These are phyloP conservation scores for Tetraneura akinire DNA, from an alignment of 1,140 invertebrate species.

Conservation along the genomic window DNA sequence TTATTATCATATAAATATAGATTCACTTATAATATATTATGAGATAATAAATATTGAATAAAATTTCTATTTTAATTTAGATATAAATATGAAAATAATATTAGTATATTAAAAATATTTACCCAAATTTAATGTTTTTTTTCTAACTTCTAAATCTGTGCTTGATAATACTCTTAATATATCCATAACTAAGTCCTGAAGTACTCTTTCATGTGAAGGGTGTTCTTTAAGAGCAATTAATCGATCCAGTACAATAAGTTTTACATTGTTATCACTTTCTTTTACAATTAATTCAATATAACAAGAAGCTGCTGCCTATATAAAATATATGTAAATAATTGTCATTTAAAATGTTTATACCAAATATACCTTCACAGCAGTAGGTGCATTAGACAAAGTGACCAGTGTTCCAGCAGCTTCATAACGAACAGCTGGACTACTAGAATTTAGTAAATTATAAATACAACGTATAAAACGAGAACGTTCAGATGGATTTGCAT, in stretches of 20 bases:
- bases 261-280: slow-evolving; percentile 99
- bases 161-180: slow-evolving; percentile 90
- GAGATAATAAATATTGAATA: slow-evolving; percentile 3
- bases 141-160: slow-evolving; percentile 90
- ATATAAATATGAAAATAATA: too few relatives aligned
- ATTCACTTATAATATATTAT: neutral
- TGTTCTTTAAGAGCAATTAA: slow-evolving; percentile 86
- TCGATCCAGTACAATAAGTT: slow-evolving; percentile 95
- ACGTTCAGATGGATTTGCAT: slow-evolving; percentile 94
- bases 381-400: slow-evolving; percentile 94
- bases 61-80: too few relatives aligned
- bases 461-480: slow-evolving; percentile 97
- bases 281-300: slow-evolving; percentile 99
- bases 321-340: neutral
- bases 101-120: slow-evolving; percentile 47
- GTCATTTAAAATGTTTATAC: too few relatives aligned
- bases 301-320: slow-evolving; percentile 87
- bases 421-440: slow-evolving; percentile 94
- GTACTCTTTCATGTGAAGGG: slow-evolving; percentile 85
- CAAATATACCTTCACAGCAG: slow-evolving; percentile 82
- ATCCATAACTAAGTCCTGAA: slow-evolving; percentile 98
- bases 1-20: too few relatives aligned
- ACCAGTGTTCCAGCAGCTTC: slow-evolving; percentile 99
- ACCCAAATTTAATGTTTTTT: slow-evolving; percentile 82
- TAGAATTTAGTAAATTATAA: slow-evolving; percentile 95